Evolutionary conservation across 2,113 vertebrate species (phyloP).

Genomic region (Bagarius yarrelli): DNA sequence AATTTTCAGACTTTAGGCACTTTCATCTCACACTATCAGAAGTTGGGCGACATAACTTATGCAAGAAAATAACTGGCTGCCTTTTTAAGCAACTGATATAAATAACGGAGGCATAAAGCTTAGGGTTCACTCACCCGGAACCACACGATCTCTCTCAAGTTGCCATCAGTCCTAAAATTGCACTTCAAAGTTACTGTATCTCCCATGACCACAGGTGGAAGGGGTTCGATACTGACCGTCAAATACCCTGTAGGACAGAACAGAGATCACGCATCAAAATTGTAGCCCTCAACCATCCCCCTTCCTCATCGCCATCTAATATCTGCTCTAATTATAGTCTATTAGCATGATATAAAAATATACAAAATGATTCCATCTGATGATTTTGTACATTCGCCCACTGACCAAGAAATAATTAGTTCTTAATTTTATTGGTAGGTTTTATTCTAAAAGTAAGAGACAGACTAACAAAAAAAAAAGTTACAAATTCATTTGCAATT

Average conservation of each 20-base stretch:
- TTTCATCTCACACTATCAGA: conserved; percentile 25
- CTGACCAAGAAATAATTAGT: too few relatives aligned
- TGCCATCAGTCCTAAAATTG: conserved; percentile 91
- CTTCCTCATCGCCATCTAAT: neutral
- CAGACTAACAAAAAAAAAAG: too few relatives aligned
- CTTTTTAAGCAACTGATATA: conserved; percentile 28
- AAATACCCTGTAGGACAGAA: conserved; percentile 77
- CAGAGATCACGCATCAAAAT: conserved; percentile 30
- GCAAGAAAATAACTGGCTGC: conserved; percentile 9
- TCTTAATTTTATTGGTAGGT: too few relatives aligned
- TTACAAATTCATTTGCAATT: too few relatives aligned
- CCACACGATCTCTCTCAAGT: conserved; percentile 92
- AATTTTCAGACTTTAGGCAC: conserved; percentile 42
- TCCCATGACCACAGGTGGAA: conserved; percentile 86
- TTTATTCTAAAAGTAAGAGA: too few relatives aligned
- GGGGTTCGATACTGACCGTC: conserved; percentile 86
- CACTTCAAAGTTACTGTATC: conserved; percentile 92
- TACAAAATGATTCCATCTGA: too few relatives aligned
- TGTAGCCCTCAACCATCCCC: neutral
- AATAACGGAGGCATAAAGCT: conserved; percentile 23
- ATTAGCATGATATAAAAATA: too few relatives aligned
- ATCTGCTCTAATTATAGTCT: conserved; percentile 1
- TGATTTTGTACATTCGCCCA: too few relatives aligned
- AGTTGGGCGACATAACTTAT: neutral
- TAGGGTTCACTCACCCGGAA: conserved; percentile 81